Evolutionary conservation across 2,888 invertebrate genomes (phyloP), one percentile per base, ranked within the genome.

Genomic region (Erannis defoliaria): DNA sequence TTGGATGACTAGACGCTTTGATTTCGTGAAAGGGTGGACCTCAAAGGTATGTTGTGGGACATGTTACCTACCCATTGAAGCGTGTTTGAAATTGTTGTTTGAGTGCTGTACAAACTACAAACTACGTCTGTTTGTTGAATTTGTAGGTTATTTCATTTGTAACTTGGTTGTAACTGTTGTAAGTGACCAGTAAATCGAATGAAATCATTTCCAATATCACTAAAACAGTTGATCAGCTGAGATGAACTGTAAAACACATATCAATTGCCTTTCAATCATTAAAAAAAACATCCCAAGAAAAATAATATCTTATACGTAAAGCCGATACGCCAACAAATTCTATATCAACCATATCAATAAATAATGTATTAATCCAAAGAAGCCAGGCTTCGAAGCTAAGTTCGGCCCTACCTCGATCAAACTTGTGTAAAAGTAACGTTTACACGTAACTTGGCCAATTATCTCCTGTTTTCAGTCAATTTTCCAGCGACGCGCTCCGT

Each of bases 381-480:
- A 23, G 3, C 14, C 21, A 18, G 19, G 21, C 21, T 35, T 23
- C 37, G 18, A 10, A n/a, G 26, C 26, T 3, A 29, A 42, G 26
- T 54, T 53, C 12, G 21, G 10, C 35, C 35, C 35, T 19, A 18
- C 19, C 23, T 31, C 19, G 23, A 55, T 21, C 9, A 48, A 55
- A 55, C 46, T 51, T 29, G 10, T 37, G 42, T 6, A 21, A 46
- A 43, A 18, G 33, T 23, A 42, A 42, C 56, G n/a, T 40, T 35
- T 35, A 18, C 49, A 40, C 33, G 26, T 43, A 54, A 54, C 53
- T 59, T 48, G 35, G 18, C 48, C 59, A 59, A 53, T 59, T 59
- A 59, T 59, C 59, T 59, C 38, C 5, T 48, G 48, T 53, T 54
- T 57, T 42, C 46, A 26, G 21, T n/a, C 51, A 31, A 51, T 29